Base-by-base conservation (phyloP, 2,113 vertebrate genomes). In the Gymnocephalus cernua region DNA sequence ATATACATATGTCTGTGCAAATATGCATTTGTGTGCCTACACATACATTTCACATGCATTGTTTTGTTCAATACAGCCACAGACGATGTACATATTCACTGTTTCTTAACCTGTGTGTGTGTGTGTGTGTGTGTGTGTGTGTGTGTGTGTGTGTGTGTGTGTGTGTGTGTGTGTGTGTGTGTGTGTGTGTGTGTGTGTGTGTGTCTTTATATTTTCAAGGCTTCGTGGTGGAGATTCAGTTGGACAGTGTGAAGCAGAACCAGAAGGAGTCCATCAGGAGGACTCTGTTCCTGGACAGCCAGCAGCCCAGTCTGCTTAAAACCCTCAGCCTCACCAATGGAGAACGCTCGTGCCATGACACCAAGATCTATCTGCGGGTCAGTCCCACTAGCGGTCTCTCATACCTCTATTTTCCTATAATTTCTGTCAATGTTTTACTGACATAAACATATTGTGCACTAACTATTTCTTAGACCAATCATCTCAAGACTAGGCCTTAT, bases 311-410 rank as follows among this genome's bases (percentile, higher is more conserved):
- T 57, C 84, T 97, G 70, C 78, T 92, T 21, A 93, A 93, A 78
- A 94, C 77, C 27, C 66, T 97, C 58, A 86, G 80, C n/a, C 89
- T 97, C 41, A 85, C 82, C 50, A 96, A 95, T 0, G 96, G 96
- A 57, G 91, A 89, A 53, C 93, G 86, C 25, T 71, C 86, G 0
- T 98, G 97, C 81, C 90, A 93, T 4, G 94, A 97, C 15, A 92
- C 96, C 89, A 96, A 93, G 84, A 91, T 98, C 91, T 98, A 96
- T 90, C 94, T 98, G 32, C 91, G 93, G 93, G 97, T 98, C 89
- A 89, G 95, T 89, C 56, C 44, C 32, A 21, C 6, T 5, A 4
- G 14, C 38, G 38, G 3, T 56, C n/a, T 32, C 48, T 74, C 12
- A 41, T 41, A 3, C 38, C 38, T 41, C 9, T 41, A 41, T 10